Percentiles rank a stretch among this genome's conserved stretches.
Evolutionary conservation across 2,888 invertebrate species (phyloP).

Genomic region (Eugnorisma glareosa): DNA sequence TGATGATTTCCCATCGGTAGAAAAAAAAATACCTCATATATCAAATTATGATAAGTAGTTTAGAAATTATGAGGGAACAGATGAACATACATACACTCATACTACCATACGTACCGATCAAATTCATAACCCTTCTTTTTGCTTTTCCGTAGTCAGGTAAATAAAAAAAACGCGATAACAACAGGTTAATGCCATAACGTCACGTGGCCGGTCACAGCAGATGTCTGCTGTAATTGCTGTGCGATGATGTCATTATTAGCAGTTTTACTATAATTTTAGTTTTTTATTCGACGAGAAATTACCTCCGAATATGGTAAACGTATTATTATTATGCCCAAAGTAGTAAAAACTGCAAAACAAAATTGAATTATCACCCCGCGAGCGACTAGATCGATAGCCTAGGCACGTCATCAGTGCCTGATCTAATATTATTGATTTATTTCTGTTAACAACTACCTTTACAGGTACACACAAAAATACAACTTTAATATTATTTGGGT

Average conservation of each 20-base stretch:
- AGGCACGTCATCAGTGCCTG: not conserved
- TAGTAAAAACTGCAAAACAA: conserved; percentile 10
- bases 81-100: no score
- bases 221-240: conserved; percentile 27
- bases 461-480: no score
- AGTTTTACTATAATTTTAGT: conserved; percentile 25
- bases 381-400: not conserved
- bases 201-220: conserved; percentile 42
- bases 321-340: conserved; percentile 15
- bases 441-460: not conserved
- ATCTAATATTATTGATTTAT: not conserved
- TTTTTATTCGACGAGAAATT: conserved; percentile 4
- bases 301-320: conserved; percentile 16
- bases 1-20: no score
- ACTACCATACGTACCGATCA: no score
- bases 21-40: no score
- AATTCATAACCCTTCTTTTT: no score
- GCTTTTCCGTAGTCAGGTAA: no score
- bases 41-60: no score
- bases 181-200: conserved; percentile 5
- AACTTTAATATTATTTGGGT: not conserved
- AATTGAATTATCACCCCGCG: not conserved
- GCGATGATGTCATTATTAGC: conserved; percentile 45
- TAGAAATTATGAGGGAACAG: no score
- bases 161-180: conserved; percentile 13